Evolutionary conservation across 1,140 invertebrate species (phyloP).

Genomic region (Macrobrachium rosenbergii): DNA sequence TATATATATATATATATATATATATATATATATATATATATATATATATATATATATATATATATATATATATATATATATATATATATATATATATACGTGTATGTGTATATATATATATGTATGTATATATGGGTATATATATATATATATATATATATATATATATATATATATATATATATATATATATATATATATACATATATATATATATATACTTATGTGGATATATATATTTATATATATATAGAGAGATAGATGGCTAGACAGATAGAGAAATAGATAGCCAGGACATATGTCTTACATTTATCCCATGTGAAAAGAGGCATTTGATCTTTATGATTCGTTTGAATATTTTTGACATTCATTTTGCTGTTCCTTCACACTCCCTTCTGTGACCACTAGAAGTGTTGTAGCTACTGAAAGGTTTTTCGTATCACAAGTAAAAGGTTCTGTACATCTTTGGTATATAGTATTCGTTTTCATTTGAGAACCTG

Average conservation of each 20-base stretch:
- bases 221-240: neutral
- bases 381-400: no score
- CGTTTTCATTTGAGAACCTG: no score
- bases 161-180: slow-evolving; percentile 25
- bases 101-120: slow-evolving; percentile 7
- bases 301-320: no score
- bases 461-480: neutral
- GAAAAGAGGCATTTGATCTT: no score
- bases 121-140: slow-evolving; percentile 14
- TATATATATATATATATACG: slow-evolving; percentile 24
- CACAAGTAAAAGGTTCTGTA: no score
- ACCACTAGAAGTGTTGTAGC: no score
- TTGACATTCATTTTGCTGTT: no score
- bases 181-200: slow-evolving; percentile 22
- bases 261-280: neutral
- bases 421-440: no score
- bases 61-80: slow-evolving; percentile 31
- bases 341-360: no score
- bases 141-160: neutral
- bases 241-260: neutral
- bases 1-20: neutral
- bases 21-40: slow-evolving; percentile 13
- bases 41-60: slow-evolving; percentile 36
- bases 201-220: slow-evolving; percentile 19
- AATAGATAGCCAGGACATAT: neutral